Base-by-base conservation (phyloP, 2,888 invertebrate genomes). In the Nemotelus pantherinus region DNA sequence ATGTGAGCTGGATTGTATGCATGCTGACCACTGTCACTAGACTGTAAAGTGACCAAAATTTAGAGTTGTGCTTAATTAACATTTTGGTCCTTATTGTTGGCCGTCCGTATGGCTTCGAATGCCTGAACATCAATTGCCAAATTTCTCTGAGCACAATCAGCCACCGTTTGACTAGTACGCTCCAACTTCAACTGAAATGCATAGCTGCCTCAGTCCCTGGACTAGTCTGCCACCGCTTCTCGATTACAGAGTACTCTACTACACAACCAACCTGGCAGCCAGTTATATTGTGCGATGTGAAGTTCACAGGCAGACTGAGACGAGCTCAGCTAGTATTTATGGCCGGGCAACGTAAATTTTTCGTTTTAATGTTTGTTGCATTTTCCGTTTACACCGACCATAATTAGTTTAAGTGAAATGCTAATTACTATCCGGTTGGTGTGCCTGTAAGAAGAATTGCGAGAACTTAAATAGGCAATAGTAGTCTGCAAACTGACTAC, bases 381-480 rank as follows among this genome's bases (percentile, higher is more conserved):
- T 48, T 63, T 60, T 74, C 60, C 74, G 65, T 39, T 76, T 65
- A 64, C 76, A 10, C 39, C 9, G 76, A 53, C 53, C 65, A 63
- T 79, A 79, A 79, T 79, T 79, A 79, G 77, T 79, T 79, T 77
- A 79, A 79, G 77, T 79, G 79, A 79, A 76, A 77, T 79, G 79
- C 67, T 79, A 79, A 79, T 79, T 79, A 74, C 79, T 55, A 50
- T 43, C 64, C 71, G 70, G 45, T 57, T 57, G 65, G 63, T 75
- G 72, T 70, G 76, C 60, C 65, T 57, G 67, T 64, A 79, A 79
- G 79, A 79, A 79, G 79, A 79, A 79, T 79, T 76, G 79, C 77
- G 74, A 71, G 63, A 57, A 74, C 68, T 74, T 79, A 79, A 79
- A 77, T 79, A 77, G 74, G 72, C 77, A 68, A 77, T 79, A 77